Evolutionary conservation across 2,888 invertebrate species (phyloP).

Genomic region (Zaprionus obscuricornis): DNA sequence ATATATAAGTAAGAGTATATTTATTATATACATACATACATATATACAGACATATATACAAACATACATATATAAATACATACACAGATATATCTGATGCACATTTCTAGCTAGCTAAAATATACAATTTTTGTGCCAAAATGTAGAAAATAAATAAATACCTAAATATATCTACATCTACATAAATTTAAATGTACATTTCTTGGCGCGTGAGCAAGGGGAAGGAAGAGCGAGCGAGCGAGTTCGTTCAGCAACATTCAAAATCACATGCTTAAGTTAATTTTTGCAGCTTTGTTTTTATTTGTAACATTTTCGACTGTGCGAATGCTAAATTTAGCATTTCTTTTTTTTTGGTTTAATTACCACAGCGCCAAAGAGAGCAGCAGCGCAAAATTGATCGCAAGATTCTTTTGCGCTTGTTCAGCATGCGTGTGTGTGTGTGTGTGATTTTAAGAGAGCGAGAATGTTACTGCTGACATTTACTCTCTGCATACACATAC

Average conservation of each 20-base stretch:
- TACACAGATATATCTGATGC: constrained; percentile 7
- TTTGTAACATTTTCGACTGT: constrained; percentile 37
- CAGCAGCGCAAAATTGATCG: background rate
- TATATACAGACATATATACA: constrained; percentile 7
- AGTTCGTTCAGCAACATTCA: constrained; percentile 27
- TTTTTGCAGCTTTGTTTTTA: constrained; percentile 40
- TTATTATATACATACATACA: too few species aligned
- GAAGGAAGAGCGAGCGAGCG: constrained; percentile 11
- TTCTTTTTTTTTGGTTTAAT: constrained; percentile 40
- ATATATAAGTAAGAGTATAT: constrained; percentile 7
- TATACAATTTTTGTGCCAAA: constrained; percentile 43
- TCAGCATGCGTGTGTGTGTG: background rate
- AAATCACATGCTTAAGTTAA: constrained; percentile 70
- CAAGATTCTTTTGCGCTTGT: background rate
- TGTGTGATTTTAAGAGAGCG: background rate
- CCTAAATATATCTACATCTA: constrained; percentile 8
- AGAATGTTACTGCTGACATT: background rate
- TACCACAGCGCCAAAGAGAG: constrained; percentile 21
- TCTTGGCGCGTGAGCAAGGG: constrained; percentile 4
- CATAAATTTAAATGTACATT: background rate
- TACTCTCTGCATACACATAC: background rate
- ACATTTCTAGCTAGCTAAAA: constrained; percentile 1
- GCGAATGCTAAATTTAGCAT: constrained; percentile 59
- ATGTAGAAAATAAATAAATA: constrained; percentile 30
- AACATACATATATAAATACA: constrained; percentile 4